Conservation (phyloP, 2,113 vertebrate genomes). For the Cygnus buccinator region DNA sequence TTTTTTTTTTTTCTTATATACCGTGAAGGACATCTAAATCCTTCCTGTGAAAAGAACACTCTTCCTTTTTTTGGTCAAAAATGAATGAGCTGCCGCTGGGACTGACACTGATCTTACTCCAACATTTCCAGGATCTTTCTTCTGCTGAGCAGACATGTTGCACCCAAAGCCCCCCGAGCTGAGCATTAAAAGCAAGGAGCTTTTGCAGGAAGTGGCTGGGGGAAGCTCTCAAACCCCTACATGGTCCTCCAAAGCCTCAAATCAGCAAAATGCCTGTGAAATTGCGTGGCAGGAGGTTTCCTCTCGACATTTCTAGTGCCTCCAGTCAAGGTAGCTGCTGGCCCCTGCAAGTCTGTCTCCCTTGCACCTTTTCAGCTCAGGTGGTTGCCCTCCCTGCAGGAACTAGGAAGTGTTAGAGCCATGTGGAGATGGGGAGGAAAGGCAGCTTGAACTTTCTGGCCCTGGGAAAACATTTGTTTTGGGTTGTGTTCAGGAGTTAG, state of each 20-base stretch:
- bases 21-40: not conserved
- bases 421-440: not conserved
- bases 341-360: not conserved
- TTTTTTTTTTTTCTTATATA: not conserved
- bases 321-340: not conserved
- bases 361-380: not conserved
- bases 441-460: not conserved
- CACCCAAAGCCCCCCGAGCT: not conserved
- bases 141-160: not conserved
- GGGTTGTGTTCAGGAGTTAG: not conserved
- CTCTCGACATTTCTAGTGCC: not conserved
- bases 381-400: not conserved
- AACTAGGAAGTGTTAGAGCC: not conserved
- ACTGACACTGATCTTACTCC: slow-evolving; percentile 13
- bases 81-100: not conserved
- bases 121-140: not conserved
- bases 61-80: slow-evolving; percentile 51
- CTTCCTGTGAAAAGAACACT: not conserved
- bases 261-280: not conserved
- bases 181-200: not conserved
- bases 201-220: not conserved
- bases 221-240: not conserved
- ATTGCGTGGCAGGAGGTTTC: not conserved
- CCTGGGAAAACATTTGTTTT: not conserved
- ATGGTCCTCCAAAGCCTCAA: not conserved